Evolutionary conservation across 2,888 invertebrate genomes (phyloP).

Genomic region (Rhamphomyia laevipes): DNA sequence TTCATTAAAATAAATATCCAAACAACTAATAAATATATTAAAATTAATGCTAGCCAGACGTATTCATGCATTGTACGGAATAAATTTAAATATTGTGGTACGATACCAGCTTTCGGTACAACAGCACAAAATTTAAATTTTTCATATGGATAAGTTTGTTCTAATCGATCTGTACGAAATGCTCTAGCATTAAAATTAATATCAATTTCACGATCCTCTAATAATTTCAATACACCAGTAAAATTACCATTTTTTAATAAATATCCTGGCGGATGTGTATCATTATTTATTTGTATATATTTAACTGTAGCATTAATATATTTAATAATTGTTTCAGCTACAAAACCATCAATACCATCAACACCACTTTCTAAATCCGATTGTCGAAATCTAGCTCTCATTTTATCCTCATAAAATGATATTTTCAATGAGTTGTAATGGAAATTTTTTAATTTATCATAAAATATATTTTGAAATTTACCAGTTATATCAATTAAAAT

Average conservation of each 20-base stretch:
- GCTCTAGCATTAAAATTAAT: conserved; percentile 26
- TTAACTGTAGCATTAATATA: conserved; percentile 24
- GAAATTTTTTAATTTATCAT: conserved; percentile 25
- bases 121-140: conserved; percentile 22
- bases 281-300: conserved; percentile 23
- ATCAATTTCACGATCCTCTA: conserved; percentile 21
- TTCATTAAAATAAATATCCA: conserved; percentile 11
- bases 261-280: conserved; percentile 24
- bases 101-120: conserved; percentile 25
- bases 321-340: conserved; percentile 19
- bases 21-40: conserved; percentile 18
- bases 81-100: conserved; percentile 27
- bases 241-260: conserved; percentile 20
- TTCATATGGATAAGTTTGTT: conserved; percentile 24
- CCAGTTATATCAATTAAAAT: not conserved
- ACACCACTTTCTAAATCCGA: conserved; percentile 15
- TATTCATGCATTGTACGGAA: conserved; percentile 20
- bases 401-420: conserved; percentile 24
- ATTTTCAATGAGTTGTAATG: conserved; percentile 20
- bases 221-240: conserved; percentile 22
- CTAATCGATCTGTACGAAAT: conserved; percentile 16
- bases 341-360: conserved; percentile 19
- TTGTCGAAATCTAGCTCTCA: conserved; percentile 21
- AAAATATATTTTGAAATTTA: conserved; percentile 11
- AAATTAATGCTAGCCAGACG: conserved; percentile 22